Evolutionary conservation across 2,888 invertebrate genomes (phyloP).

Genomic region (Tenodera sinensis): DNA sequence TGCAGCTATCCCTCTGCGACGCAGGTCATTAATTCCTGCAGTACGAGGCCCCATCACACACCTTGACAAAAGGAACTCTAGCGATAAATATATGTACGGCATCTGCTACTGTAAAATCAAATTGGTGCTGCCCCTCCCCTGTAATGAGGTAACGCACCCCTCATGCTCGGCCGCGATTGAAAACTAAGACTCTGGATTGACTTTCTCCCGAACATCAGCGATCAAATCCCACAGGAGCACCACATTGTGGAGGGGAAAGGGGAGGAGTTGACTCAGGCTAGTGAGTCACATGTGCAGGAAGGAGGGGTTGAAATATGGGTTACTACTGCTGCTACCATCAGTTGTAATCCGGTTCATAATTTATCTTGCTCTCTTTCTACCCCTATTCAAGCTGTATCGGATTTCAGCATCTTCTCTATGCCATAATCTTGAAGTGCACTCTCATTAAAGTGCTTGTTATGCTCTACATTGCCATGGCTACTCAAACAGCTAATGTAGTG

Average conservation of each 20-base stretch:
- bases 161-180: constrained; percentile 2
- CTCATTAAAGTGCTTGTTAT: background rate
- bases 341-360: background rate
- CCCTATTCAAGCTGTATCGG: background rate
- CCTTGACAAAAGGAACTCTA: background rate
- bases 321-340: background rate
- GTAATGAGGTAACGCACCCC: background rate
- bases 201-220: background rate
- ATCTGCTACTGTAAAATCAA: constrained; percentile 17
- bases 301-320: background rate
- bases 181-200: constrained; percentile 13
- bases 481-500: too few relatives aligned
- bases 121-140: background rate
- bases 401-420: background rate
- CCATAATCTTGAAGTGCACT: background rate
- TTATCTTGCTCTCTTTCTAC: background rate
- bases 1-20: too few relatives aligned
- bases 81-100: constrained; percentile 14
- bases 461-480: background rate
- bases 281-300: background rate
- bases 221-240: constrained; percentile 11
- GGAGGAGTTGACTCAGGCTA: constrained; percentile 8
- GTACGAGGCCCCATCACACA: background rate
- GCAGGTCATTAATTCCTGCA: background rate
- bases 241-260: background rate